Percentiles rank a stretch among this genome's conserved stretches.
Conservation (phyloP, 2,888 invertebrate genomes). For the Drosophila rubida region DNA sequence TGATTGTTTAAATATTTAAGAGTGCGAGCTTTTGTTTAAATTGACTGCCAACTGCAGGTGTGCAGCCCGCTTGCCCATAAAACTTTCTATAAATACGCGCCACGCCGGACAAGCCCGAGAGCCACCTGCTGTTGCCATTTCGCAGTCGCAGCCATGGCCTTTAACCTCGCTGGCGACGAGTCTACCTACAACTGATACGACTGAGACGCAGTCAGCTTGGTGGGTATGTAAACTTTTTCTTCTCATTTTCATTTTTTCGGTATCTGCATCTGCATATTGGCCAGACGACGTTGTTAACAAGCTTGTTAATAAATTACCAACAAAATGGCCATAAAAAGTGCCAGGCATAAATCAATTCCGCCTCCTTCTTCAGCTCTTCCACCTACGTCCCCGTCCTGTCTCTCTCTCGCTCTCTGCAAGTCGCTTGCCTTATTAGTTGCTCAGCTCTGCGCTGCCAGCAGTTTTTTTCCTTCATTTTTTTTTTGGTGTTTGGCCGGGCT, state of each 20-base stretch:
- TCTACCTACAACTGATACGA: not conserved
- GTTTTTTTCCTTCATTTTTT: conserved; percentile 30
- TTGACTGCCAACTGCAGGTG: conserved; percentile 25
- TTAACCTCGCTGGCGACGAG: conserved; percentile 68
- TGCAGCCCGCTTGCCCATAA: conserved; percentile 44
- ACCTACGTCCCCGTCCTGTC: not conserved
- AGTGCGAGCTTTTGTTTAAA: conserved; percentile 67
- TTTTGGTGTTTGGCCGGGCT: conserved; percentile 9
- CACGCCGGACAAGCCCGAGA: conserved; percentile 46
- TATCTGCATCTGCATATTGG: conserved; percentile 68
- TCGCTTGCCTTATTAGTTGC: conserved; percentile 21
- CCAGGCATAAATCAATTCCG: conserved; percentile 77
- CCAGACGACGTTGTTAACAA: conserved; percentile 74
- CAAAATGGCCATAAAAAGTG: conserved; percentile 80
- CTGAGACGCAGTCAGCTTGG: not conserved
- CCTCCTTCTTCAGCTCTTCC: conserved; percentile 39
- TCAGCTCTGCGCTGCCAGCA: conserved; percentile 40
- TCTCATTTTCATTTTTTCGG: conserved; percentile 25
- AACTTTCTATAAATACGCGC: conserved; percentile 74
- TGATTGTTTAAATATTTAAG: conserved; percentile 74
- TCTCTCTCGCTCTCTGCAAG: not conserved
- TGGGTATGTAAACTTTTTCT: not conserved
- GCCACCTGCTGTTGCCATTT: conserved; percentile 69
- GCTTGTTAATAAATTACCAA: conserved; percentile 81
- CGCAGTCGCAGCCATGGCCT: conserved; percentile 49